Base-by-base conservation (phyloP, 2,797 vertebrate species). In the Acipenser oxyrinchus region DNA sequence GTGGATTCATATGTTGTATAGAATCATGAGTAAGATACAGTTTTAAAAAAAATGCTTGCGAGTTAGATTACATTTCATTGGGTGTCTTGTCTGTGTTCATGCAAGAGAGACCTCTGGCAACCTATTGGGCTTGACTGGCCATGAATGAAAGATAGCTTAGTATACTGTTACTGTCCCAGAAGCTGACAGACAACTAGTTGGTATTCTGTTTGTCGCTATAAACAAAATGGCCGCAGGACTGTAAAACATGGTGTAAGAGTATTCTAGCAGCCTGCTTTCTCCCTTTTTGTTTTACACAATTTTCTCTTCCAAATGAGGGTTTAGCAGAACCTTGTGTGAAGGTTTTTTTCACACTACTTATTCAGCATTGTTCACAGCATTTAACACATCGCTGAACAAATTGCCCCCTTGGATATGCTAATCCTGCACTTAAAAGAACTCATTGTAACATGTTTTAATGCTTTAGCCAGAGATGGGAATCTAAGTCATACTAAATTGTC, bases 351-450 rank as follows among this genome's bases (percentile, higher is more conserved):
- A 64, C 78, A 74, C 71, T 66, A 67, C 70, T 76, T 70, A 69
- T 81, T 86, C 86, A 82, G 85, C 87, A 91, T 92, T 93, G 89
- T 93, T 92, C 87, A 76, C 78, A 75, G 83, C 86, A 87, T 92
- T 89, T 93, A 94, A 94, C 91, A 93, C 91, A 90, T 90, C 93
- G 91, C 80, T 94, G 92, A 94, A 89, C 92, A 94, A 93, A 94
- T 92, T 94, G 88, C 83, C 78, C 79, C 86, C 86, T 82, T 89
- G 82, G 83, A 84, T 88, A 91, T 84, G 88, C 88, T 93, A 92
- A 94, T 94, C 89, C 77, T 68, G 74, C 81, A 80, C 83, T 91
- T 92, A 93, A 93, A 95, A 91, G 90, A 88, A 83, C 88, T 92
- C 91, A 86, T 92, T 95, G 92, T 95, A 90, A 82, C 77, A 66